Evolutionary conservation across 2,113 vertebrate species (phyloP).

Genomic region (Carassius auratus): DNA sequence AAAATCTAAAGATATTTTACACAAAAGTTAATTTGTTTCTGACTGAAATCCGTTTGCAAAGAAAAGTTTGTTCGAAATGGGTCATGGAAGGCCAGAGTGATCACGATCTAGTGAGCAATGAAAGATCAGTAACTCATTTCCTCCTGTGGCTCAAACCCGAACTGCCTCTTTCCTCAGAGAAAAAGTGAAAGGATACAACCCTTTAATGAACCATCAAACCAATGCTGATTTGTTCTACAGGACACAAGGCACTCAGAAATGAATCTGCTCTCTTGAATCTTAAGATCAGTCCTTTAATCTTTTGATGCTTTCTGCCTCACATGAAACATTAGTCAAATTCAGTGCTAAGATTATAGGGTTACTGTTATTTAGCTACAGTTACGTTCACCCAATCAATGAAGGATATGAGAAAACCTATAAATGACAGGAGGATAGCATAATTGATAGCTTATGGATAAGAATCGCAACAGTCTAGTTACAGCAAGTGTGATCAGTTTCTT

Average conservation of each 20-base stretch:
- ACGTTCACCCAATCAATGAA: slow-evolving; percentile 44
- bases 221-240: background rate
- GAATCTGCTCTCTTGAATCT: slow-evolving; percentile 2
- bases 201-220: slow-evolving; percentile 42
- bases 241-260: background rate
- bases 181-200: slow-evolving; percentile 20
- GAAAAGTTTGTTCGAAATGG: background rate
- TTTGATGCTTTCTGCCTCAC: background rate
- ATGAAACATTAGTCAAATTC: slow-evolving; percentile 1
- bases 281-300: background rate
- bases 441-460: slow-evolving; percentile 42
- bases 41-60: background rate
- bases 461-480: slow-evolving; percentile 34
- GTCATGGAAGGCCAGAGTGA: background rate
- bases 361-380: slow-evolving; percentile 48
- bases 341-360: slow-evolving; percentile 9
- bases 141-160: slow-evolving; percentile 5
- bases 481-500: slow-evolving; percentile 52
- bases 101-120: background rate
- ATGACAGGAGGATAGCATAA: slow-evolving; percentile 45
- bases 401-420: slow-evolving; percentile 23
- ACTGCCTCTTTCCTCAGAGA: slow-evolving; percentile 27
- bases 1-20: slow-evolving; percentile 27
- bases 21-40: slow-evolving; percentile 34
- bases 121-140: slow-evolving; percentile 32